phyloP scores from a whole-genome alignment of 2,113 vertebrate genomes.

The Mystacornis crossleyi region DNA sequence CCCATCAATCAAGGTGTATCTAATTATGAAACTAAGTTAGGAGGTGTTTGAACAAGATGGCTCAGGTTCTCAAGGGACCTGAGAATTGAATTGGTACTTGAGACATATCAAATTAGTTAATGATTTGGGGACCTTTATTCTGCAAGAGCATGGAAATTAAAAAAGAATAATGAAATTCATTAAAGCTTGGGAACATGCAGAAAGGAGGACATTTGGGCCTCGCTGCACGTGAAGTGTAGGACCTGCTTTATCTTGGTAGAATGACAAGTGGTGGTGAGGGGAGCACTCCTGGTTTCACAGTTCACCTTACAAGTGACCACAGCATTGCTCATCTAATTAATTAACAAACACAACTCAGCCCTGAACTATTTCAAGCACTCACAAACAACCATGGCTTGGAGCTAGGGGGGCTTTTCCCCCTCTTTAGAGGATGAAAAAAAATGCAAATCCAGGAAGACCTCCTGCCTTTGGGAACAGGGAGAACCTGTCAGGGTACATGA shows the following conservation, averaged over 20 bases:
- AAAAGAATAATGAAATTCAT: slow-evolving; percentile 81
- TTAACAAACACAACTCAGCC: not conserved
- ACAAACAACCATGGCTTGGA: not conserved
- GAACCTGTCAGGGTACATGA: not conserved
- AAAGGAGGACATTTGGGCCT: slow-evolving; percentile 48
- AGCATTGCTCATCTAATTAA: not conserved
- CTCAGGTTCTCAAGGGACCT: slow-evolving; percentile 61
- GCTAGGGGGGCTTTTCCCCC: not conserved
- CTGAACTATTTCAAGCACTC: not conserved
- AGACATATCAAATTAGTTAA: slow-evolving; percentile 83
- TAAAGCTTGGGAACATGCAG: slow-evolving; percentile 48
- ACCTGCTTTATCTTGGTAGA: slow-evolving; percentile 39
- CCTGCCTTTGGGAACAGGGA: not conserved
- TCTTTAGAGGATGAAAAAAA: not conserved
- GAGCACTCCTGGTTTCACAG: not conserved
- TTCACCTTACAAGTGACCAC: not conserved
- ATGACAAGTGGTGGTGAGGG: not conserved
- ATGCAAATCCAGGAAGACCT: not conserved
- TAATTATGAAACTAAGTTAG: slow-evolving; percentile 83
- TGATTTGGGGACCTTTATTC: slow-evolving; percentile 79
- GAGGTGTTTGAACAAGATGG: slow-evolving; percentile 79
- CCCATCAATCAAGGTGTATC: slow-evolving; percentile 75
- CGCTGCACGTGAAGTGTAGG: slow-evolving; percentile 25
- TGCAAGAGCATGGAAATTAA: slow-evolving; percentile 77
- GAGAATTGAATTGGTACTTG: slow-evolving; percentile 76